Percentiles rank a stretch among this genome's conserved stretches.
phyloP scores from a whole-genome alignment of 2,888 invertebrate species.

The Melangyna quadrimaculata region DNA sequence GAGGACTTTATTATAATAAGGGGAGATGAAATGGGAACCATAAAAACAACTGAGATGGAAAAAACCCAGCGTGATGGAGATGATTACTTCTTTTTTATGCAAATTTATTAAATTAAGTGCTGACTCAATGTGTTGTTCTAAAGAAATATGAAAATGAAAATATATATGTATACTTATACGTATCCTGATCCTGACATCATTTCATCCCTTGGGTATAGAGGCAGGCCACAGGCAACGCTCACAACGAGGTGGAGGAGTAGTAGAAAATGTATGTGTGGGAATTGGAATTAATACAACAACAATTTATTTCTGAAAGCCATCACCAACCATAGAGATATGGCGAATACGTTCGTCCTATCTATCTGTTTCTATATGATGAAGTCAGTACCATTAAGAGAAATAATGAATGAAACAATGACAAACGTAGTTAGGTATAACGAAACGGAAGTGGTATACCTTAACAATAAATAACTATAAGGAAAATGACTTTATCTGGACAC shows the following conservation, averaged over 20 bases:
- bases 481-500: neutral
- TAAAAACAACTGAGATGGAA: neutral
- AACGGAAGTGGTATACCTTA: neutral
- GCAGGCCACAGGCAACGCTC: neutral
- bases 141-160: slow-evolving; percentile 67
- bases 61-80: slow-evolving; percentile 21
- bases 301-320: slow-evolving; percentile 28
- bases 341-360: no score
- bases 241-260: neutral
- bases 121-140: slow-evolving; percentile 68
- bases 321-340: slow-evolving; percentile 23
- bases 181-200: slow-evolving; percentile 54
- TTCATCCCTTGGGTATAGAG: neutral
- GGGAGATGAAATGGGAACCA: neutral
- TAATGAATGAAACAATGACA: neutral
- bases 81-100: slow-evolving; percentile 65
- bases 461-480: neutral
- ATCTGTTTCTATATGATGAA: no score
- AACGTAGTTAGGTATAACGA: no score
- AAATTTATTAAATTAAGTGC: slow-evolving; percentile 70
- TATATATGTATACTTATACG: no score
- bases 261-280: neutral
- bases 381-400: slow-evolving; percentile 26
- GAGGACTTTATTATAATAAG: neutral
- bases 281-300: neutral